Conservation (phyloP, 1,140 invertebrate species). For the Cepaea nemoralis region DNA sequence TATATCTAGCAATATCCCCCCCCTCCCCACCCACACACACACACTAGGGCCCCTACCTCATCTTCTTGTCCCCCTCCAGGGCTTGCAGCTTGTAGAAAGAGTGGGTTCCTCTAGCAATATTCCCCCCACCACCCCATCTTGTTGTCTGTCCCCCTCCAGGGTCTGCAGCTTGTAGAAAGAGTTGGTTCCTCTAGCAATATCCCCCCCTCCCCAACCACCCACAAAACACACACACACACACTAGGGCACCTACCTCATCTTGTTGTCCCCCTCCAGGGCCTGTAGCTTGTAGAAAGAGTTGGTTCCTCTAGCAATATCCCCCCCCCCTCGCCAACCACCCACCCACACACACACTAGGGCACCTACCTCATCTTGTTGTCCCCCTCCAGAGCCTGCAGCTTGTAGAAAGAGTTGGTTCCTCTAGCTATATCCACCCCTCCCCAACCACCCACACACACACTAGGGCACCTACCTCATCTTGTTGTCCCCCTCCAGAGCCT, state of each 20-base stretch:
- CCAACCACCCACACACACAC: no score
- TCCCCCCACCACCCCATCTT: constrained; percentile 82
- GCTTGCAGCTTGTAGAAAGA: constrained; percentile 96
- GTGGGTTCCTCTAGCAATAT: constrained; percentile 89
- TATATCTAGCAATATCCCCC: no score
- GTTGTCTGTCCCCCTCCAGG: constrained; percentile 82
- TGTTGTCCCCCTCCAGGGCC: constrained; percentile 83
- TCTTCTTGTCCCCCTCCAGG: no score
- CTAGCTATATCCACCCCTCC: constrained; percentile 87
- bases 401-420: constrained; percentile 95
- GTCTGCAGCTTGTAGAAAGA: constrained; percentile 96
- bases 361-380: constrained; percentile 80
- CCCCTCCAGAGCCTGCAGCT: constrained; percentile 88
- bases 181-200: constrained; percentile 89
- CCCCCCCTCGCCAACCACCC: no score
- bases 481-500: constrained; percentile 85
- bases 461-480: constrained; percentile 74
- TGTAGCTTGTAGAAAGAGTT: constrained; percentile 98
- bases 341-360: no score
- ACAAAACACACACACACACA: no score
- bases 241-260: no score
- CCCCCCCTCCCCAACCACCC: no score
- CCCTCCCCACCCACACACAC: no score
- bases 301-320: constrained; percentile 86
- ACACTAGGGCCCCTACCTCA: no score